Percentiles rank a stretch among this genome's conserved stretches.
phyloP scores from a whole-genome alignment of 2,888 invertebrate species.

The Drosophila paucipuncta region DNA sequence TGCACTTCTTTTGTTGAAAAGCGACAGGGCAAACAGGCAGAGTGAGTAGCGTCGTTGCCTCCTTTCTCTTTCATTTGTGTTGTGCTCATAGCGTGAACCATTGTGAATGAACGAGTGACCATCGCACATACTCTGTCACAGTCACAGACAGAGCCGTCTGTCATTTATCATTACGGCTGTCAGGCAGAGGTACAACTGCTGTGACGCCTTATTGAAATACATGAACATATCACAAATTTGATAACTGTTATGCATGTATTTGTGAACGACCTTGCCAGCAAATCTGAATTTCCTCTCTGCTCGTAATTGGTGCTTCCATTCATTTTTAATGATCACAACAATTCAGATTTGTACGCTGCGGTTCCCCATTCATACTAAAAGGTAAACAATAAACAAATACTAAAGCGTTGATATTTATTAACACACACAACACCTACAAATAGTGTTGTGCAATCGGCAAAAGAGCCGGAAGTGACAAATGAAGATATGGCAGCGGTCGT shows the following conservation, averaged over 20 bases:
- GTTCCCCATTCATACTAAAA: conserved; percentile 3
- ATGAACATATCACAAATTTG: conserved; percentile 33
- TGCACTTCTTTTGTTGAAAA: conserved; percentile 14
- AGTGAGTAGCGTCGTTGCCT: not conserved
- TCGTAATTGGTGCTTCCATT: conserved; percentile 34
- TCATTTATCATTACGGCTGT: conserved; percentile 56
- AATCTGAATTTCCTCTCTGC: conserved; percentile 24
- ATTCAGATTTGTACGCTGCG: conserved; percentile 21
- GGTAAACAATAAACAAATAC: conserved; percentile 43
- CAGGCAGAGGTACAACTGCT: conserved; percentile 21
- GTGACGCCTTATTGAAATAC: conserved; percentile 47
- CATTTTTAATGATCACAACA: conserved; percentile 40
- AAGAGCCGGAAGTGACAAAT: conserved; percentile 64
- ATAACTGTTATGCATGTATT: conserved; percentile 41
- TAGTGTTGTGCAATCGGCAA: conserved; percentile 55
- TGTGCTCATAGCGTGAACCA: conserved; percentile 30
- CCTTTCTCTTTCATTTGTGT: conserved; percentile 41
- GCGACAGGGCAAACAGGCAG: conserved; percentile 4
- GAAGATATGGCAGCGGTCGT: conserved; percentile 28
- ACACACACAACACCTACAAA: not conserved
- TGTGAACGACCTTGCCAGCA: conserved; percentile 63
- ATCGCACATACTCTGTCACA: conserved; percentile 12
- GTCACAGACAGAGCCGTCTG: conserved; percentile 20
- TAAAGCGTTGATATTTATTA: conserved; percentile 45
- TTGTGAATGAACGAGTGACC: conserved; percentile 41